phyloP scores from a whole-genome alignment of 2,888 invertebrate species.

The Ochropleura plecta region DNA sequence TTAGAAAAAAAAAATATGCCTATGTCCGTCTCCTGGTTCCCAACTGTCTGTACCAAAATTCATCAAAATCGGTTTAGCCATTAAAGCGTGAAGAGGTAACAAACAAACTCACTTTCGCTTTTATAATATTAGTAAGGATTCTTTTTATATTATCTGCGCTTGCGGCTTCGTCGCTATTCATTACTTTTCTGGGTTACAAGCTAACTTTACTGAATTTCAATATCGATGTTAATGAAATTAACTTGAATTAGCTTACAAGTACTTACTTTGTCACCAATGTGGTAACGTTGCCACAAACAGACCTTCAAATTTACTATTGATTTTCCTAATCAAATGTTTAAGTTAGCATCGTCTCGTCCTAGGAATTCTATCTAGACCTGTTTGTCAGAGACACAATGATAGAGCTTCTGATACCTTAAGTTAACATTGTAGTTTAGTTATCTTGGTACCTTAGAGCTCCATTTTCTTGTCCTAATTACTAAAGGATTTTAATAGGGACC shows the following conservation, averaged over 20 bases:
- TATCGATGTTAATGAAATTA: background rate
- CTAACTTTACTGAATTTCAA: background rate
- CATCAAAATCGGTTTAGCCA: too few relatives aligned
- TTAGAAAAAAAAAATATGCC: too few relatives aligned
- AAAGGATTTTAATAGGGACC: slow-evolving; percentile 58
- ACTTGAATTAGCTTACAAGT: background rate
- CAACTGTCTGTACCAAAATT: too few relatives aligned
- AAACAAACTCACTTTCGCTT: too few relatives aligned
- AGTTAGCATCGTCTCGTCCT: background rate
- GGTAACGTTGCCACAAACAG: background rate
- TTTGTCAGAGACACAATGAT: slow-evolving; percentile 21
- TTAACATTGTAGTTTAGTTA: slow-evolving; percentile 54
- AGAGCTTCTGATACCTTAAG: slow-evolving; percentile 42
- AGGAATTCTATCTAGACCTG: slow-evolving; percentile 15
- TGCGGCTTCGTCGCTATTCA: background rate
- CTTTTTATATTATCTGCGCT: background rate
- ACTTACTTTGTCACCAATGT: background rate
- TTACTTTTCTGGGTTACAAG: background rate
- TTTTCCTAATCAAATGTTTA: slow-evolving; percentile 20
- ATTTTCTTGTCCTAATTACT: slow-evolving; percentile 58
- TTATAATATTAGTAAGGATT: too few relatives aligned
- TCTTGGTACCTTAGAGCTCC: slow-evolving; percentile 40
- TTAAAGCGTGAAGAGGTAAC: too few relatives aligned
- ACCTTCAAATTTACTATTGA: background rate
- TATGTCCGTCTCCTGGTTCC: too few relatives aligned